Conservation (phyloP, 2,797 vertebrate species). For the Valencia hispanica region DNA sequence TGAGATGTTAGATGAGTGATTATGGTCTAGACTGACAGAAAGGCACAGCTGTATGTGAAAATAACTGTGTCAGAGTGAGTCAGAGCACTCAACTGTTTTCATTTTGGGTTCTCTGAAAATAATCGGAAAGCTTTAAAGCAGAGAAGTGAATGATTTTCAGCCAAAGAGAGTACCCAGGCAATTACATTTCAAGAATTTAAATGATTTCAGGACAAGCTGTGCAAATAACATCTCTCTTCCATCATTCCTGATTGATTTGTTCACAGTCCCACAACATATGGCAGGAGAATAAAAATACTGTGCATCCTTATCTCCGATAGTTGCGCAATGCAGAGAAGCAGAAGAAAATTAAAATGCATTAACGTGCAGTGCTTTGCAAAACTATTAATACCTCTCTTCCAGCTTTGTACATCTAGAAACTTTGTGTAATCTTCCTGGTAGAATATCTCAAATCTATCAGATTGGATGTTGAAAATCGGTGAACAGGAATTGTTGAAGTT, state of each 20-base stretch:
- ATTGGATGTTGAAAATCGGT: not conserved
- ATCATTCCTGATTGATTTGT: not conserved
- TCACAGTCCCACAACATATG: not conserved
- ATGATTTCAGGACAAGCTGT: constrained; percentile 8
- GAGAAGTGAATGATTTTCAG: constrained; percentile 8
- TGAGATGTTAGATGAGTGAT: not conserved
- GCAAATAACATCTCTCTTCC: not conserved
- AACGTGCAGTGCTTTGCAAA: not conserved
- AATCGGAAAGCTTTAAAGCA: constrained; percentile 1
- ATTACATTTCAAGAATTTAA: not conserved
- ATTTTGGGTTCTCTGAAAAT: not conserved
- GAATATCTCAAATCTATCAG: not conserved
- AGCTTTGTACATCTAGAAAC: not conserved
- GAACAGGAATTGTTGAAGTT: not conserved
- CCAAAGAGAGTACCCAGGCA: not conserved
- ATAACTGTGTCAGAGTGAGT: constrained; percentile 7
- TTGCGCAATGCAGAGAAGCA: not conserved
- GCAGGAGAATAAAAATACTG: constrained; percentile 1
- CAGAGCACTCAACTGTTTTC: constrained; percentile 3
- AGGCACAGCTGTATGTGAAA: constrained; percentile 1
- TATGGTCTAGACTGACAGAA: not conserved
- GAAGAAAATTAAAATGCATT: not conserved
- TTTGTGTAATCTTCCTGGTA: not conserved
- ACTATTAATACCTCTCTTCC: not conserved
- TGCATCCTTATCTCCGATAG: not conserved